Evolutionary conservation across 2,113 vertebrate species (phyloP).

Genomic region (Acrocephalus arundinaceus): DNA sequence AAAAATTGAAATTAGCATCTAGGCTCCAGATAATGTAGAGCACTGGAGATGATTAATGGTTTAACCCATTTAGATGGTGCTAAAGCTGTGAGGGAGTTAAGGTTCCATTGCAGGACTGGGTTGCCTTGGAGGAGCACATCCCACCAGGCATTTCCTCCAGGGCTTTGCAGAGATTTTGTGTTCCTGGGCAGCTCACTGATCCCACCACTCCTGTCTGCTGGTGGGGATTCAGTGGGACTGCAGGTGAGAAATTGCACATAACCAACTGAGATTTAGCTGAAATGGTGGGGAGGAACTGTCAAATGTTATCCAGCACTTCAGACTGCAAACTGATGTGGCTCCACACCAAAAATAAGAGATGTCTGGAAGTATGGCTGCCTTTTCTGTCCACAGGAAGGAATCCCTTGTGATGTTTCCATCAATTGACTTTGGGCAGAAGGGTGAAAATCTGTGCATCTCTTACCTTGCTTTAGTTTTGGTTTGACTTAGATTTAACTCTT

Average conservation of each 20-base stretch:
- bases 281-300: background rate
- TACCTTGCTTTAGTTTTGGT: background rate
- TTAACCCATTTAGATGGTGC: no score
- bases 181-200: background rate
- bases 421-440: background rate
- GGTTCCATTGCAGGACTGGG: background rate
- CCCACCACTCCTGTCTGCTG: background rate
- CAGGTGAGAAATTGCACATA: background rate
- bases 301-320: background rate
- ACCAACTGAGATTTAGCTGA: background rate
- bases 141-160: accelerated
- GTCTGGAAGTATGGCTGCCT: background rate
- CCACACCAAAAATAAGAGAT: background rate
- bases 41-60: background rate
- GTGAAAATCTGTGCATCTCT: background rate
- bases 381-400: background rate
- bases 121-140: background rate
- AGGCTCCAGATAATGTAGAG: background rate
- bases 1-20: background rate
- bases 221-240: background rate
- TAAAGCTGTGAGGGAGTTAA: background rate
- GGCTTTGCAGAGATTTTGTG: background rate
- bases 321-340: background rate
- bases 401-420: background rate
- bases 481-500: background rate